A percentile compares a stretch with the other conserved stretches of the same genome.
Evolutionary conservation across 2,113 vertebrate species (phyloP).

Genomic region (Ellobius talpinus): DNA sequence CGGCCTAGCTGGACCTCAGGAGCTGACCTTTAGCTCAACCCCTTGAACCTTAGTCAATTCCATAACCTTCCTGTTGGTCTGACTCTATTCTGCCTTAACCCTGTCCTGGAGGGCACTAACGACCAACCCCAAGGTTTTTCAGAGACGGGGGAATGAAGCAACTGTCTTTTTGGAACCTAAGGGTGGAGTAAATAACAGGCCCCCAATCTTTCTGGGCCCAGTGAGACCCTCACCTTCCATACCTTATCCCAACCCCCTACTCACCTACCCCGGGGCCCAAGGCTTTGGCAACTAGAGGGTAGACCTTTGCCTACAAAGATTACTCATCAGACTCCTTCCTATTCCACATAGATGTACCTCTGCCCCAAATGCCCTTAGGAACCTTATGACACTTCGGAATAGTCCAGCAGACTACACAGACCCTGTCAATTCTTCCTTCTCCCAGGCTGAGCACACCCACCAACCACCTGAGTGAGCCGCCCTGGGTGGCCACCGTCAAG

Average conservation of each 20-base stretch:
- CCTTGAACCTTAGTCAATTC: neutral
- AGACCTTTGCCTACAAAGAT: neutral
- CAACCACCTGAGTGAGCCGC: slow-evolving; percentile 83
- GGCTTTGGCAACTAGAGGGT: slow-evolving; percentile 1
- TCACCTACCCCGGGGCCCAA: neutral
- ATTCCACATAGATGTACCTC: neutral
- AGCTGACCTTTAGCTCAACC: neutral
- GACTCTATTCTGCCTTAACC: neutral
- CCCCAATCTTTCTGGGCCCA: neutral
- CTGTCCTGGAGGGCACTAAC: neutral
- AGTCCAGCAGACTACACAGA: neutral
- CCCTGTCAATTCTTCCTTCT: slow-evolving; percentile 18
- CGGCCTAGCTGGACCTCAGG: neutral
- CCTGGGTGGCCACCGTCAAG: slow-evolving; percentile 84
- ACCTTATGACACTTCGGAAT: too few species aligned
- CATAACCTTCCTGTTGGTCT: neutral
- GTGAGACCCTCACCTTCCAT: neutral
- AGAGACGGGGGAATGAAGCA: neutral
- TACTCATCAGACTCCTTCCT: neutral
- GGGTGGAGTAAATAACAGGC: neutral
- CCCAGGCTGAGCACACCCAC: slow-evolving; percentile 80
- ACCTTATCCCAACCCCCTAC: too few species aligned
- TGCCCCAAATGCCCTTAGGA: neutral
- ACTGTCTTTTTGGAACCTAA: neutral
- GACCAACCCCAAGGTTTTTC: neutral